Evolutionary conservation across 2,888 invertebrate genomes (phyloP).

Genomic region (Odontocerum albicorne): DNA sequence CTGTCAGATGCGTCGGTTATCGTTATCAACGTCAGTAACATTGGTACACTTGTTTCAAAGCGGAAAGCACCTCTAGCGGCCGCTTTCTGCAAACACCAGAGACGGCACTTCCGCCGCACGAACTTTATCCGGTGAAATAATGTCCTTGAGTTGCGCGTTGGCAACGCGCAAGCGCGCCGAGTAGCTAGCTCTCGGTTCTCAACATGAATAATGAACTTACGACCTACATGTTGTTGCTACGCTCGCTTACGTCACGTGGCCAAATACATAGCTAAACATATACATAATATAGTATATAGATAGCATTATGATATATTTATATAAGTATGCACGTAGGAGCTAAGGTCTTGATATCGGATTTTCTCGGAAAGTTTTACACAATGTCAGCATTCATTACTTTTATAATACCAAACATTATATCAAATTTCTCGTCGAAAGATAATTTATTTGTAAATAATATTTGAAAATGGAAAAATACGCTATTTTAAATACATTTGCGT

Average conservation of each 20-base stretch:
- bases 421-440: too few species aligned
- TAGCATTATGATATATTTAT: constrained; percentile 14
- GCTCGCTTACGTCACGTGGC: constrained; percentile 28
- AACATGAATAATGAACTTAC: constrained; percentile 32
- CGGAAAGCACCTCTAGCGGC: constrained; percentile 29
- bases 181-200: constrained; percentile 17
- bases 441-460: too few species aligned
- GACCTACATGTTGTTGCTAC: constrained; percentile 32
- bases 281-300: constrained; percentile 17
- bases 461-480: too few species aligned
- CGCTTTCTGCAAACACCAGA: constrained; percentile 15
- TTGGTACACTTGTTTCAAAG: too few species aligned
- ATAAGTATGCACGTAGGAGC: neutral
- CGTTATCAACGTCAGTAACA: constrained; percentile 16
- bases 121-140: constrained; percentile 30
- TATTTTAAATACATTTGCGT: too few species aligned
- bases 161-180: constrained; percentile 5
- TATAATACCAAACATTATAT: too few species aligned
- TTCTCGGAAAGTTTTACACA: constrained; percentile 17
- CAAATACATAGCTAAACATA: constrained; percentile 16
- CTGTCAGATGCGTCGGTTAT: constrained; percentile 30
- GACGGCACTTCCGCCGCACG: constrained; percentile 18
- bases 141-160: constrained; percentile 18
- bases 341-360: constrained; percentile 10
- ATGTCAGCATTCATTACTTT: too few species aligned